A percentile compares a stretch with the other conserved stretches of the same genome.
phyloP scores from a whole-genome alignment of 2,888 invertebrate genomes.

The Orthosia gracilis region DNA sequence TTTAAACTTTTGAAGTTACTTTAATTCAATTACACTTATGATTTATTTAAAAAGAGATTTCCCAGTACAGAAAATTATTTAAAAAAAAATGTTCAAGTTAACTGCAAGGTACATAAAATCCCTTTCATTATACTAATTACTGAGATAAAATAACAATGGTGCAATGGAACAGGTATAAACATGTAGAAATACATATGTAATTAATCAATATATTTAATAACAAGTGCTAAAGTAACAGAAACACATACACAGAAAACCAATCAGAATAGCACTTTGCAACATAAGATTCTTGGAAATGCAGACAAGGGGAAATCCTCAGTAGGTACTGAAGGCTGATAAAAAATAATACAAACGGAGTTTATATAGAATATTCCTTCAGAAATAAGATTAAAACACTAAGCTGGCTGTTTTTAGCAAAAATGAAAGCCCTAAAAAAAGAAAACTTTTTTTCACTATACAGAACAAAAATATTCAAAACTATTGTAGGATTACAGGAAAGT shows the following conservation, averaged over 20 bases:
- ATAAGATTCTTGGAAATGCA: slow-evolving; percentile 28
- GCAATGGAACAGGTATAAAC: slow-evolving; percentile 17
- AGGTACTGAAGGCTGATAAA: background rate
- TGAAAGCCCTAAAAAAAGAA: background rate
- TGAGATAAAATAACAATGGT: slow-evolving; percentile 22
- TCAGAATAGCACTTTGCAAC: background rate
- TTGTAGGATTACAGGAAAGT: background rate
- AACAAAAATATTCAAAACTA: background rate
- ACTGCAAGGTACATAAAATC: background rate
- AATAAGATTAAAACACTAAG: background rate
- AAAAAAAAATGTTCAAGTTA: background rate
- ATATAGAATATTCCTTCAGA: background rate
- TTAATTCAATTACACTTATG: background rate
- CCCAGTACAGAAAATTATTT: background rate
- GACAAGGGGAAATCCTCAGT: slow-evolving; percentile 25
- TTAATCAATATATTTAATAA: slow-evolving; percentile 5
- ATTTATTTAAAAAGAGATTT: background rate
- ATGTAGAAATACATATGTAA: slow-evolving; percentile 22
- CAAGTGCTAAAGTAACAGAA: background rate
- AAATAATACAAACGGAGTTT: background rate
- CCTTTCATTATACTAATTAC: background rate
- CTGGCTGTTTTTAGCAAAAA: background rate
- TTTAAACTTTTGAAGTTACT: background rate
- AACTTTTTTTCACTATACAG: background rate
- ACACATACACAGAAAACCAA: background rate